A percentile compares a stretch with the other conserved stretches of the same genome.
phyloP scores from a whole-genome alignment of 2,888 invertebrate genomes.

The Ashinkailepas kermadecensis region DNA sequence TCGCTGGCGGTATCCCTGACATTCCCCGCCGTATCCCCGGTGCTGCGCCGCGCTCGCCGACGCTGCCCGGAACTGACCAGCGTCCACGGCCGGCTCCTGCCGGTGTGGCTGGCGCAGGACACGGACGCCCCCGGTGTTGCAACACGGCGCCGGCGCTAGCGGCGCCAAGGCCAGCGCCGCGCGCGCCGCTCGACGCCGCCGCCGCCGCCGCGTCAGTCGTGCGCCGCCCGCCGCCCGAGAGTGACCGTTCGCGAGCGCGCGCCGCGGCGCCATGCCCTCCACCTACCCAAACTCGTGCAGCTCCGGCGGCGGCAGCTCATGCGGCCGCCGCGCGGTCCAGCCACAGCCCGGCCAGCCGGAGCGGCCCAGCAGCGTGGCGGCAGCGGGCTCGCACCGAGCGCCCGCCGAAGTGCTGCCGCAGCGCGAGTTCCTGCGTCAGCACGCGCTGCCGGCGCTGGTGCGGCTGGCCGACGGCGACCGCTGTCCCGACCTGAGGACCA shows the following conservation, averaged over 20 bases:
- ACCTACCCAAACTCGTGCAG: neutral
- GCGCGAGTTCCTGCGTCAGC: conserved; percentile 53
- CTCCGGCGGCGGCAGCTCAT: neutral
- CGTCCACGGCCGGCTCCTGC: neutral
- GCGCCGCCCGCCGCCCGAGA: neutral
- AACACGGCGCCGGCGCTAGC: neutral
- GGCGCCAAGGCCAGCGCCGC: neutral
- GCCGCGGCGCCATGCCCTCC: neutral
- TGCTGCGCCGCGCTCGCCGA: neutral
- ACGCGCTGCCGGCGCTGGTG: conserved; percentile 55
- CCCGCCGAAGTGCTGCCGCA: conserved; percentile 28
- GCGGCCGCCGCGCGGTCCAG: neutral
- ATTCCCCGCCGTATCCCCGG: too few relatives aligned
- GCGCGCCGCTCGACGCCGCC: neutral
- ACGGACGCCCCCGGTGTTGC: too few relatives aligned
- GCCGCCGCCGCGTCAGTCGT: neutral
- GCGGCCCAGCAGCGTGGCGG: too few relatives aligned
- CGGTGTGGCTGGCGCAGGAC: neutral
- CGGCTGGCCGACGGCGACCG: conserved; percentile 44
- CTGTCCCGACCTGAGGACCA: conserved; percentile 32
- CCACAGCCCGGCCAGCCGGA: too few relatives aligned
- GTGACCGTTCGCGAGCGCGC: neutral
- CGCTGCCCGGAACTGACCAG: neutral
- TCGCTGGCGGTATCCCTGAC: too few relatives aligned
- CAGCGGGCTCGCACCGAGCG: neutral